Evolutionary conservation across 1,140 invertebrate genomes (phyloP), one percentile per base, ranked within the genome.

Genomic region (Bombus soroeensis): DNA sequence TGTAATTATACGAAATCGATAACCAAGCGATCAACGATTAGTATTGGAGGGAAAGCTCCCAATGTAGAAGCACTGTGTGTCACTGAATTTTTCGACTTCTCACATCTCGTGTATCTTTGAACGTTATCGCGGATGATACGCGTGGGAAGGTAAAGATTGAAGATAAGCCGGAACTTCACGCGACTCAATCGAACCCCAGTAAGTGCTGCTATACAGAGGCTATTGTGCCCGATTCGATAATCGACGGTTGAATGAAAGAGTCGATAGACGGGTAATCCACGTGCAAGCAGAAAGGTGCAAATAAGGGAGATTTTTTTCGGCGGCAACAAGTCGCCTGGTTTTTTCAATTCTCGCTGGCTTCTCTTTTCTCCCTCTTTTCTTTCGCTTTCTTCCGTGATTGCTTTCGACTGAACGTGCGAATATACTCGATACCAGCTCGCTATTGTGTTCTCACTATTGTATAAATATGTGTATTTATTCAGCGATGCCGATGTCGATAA

Each of bases 131-230:
- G 59, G 66, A 72, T 74, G 88, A 89, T 89, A 87, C 78, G 89
- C 89, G 89, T 90, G 85, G 89, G 89, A 90, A 89, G 89, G 74
- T 71, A 90, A 90, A 89, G 85, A 79, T 87, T 81, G 53, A 28
- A 76, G 88, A 90, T 90, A 90, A 90, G 74, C 41, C 34, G 8
- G 3, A 39, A 57, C 62, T 81, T 82, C 53, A 73, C 62, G 18
- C 39, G 78, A 85, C 81, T 87, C 73, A 85, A 89, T 90, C 89
- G 89, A 70, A 59, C 18, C 62, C 53, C 85, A 81, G 70, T 89
- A 79, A 88, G 70, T 89, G 88, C 72, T 87, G 85, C 64, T 39
- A 87, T 83, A 90, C 85, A 83, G 81, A n/a, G 78, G 62, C 89
- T 87, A 89, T 90, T 90, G 89, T 90, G 78, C 71, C 18, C 64